Evolutionary conservation across 2,113 vertebrate species (phyloP).

Genomic region (Oceanites oceanicus): DNA sequence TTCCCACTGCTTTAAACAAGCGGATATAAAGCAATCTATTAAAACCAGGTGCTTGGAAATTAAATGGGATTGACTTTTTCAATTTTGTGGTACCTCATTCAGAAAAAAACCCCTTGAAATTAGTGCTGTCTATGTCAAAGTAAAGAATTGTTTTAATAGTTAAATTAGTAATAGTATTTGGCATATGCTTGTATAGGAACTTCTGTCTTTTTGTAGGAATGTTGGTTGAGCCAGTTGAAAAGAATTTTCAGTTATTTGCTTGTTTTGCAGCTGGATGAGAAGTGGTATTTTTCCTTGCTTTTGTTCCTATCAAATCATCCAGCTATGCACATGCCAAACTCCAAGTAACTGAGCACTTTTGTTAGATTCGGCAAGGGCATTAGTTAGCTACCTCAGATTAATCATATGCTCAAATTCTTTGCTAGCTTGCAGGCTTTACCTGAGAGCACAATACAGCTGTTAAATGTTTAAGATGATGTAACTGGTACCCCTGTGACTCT

Average conservation of each 20-base stretch:
- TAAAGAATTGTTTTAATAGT: neutral
- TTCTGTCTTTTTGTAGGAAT: neutral
- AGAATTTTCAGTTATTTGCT: neutral
- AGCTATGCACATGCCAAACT: neutral
- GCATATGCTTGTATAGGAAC: neutral
- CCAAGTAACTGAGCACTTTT: neutral
- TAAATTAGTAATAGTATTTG: neutral
- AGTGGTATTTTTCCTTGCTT: neutral
- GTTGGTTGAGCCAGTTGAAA: neutral
- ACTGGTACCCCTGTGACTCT: neutral
- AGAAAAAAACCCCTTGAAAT: neutral
- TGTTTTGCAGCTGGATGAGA: neutral
- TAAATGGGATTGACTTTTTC: neutral
- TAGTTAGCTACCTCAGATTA: neutral
- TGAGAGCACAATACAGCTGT: neutral
- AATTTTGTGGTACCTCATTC: neutral
- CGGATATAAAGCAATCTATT: neutral
- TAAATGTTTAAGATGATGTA: neutral
- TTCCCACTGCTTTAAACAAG: neutral
- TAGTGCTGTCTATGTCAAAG: neutral
- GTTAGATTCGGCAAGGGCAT: neutral
- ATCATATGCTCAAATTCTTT: neutral
- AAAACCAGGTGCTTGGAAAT: neutral
- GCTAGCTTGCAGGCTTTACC: neutral
- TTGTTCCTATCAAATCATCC: neutral